Conservation (phyloP, 2,113 vertebrate species). For the Syngnathus floridae region DNA sequence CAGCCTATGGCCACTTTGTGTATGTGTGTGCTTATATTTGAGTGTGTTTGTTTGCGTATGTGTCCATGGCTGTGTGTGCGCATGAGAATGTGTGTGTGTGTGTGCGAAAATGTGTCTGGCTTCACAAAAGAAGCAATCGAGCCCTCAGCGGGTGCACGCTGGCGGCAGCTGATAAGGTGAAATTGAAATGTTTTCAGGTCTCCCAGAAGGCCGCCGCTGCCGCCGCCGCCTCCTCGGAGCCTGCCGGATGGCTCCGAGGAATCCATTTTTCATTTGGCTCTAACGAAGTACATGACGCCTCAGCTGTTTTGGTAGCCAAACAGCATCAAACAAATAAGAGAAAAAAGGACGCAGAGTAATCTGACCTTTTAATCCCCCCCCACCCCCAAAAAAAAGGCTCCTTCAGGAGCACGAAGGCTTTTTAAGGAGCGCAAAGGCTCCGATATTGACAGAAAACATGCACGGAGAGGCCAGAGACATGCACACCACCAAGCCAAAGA, state of each 20-base stretch:
- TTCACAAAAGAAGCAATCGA: constrained; percentile 50
- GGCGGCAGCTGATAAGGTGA: constrained; percentile 51
- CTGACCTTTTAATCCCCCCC: constrained; percentile 48
- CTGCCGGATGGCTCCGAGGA: constrained; percentile 15
- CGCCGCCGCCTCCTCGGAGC: background rate
- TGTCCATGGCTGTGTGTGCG: background rate
- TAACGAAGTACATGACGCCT: constrained; percentile 18
- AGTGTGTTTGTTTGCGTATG: background rate
- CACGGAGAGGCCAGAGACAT: constrained; percentile 52
- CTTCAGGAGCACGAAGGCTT: constrained; percentile 10
- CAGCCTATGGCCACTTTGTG: constrained; percentile 21
- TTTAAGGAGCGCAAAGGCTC: constrained; percentile 20
- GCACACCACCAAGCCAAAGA: constrained; percentile 19
- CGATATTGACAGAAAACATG: constrained; percentile 56
- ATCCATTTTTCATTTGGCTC: constrained; percentile 22
- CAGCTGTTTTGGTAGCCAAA: background rate
- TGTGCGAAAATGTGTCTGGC: constrained; percentile 35
- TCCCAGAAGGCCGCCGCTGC: background rate
- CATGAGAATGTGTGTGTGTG: constrained; percentile 4
- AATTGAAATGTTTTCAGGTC: constrained; percentile 27
- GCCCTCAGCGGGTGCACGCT: constrained; percentile 46
- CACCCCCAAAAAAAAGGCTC: constrained; percentile 38
- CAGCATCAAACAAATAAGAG: constrained; percentile 38
- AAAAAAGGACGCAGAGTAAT: constrained; percentile 18
- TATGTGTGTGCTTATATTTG: background rate